These are phyloP conservation scores for Trilocha varians DNA, from an alignment of 2,888 invertebrate genomes.

Conservation along the genomic window DNA sequence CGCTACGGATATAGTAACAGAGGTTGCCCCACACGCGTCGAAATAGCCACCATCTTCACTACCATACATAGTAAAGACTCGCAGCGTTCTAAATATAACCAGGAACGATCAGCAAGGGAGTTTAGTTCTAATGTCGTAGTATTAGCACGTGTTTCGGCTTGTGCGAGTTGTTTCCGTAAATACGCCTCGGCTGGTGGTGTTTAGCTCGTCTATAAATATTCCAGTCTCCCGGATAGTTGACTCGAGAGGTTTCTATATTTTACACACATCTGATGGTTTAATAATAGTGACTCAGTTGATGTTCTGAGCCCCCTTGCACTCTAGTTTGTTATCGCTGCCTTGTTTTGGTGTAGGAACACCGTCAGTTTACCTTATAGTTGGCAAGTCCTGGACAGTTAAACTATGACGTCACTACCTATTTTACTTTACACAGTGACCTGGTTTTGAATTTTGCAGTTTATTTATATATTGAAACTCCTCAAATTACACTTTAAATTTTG, in stretches of 20 bases:
- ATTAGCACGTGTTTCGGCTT: slow-evolving; percentile 26
- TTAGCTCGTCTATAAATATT: slow-evolving; percentile 37
- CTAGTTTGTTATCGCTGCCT: not conserved
- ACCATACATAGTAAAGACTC: slow-evolving; percentile 70
- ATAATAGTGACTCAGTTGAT: slow-evolving; percentile 1
- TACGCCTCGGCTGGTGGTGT: slow-evolving; percentile 25
- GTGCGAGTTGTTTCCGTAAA: slow-evolving; percentile 36
- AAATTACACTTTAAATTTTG: not conserved
- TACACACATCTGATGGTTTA: slow-evolving; percentile 1
- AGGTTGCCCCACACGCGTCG: slow-evolving; percentile 44
- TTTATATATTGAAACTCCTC: not conserved
- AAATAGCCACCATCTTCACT: slow-evolving; percentile 44
- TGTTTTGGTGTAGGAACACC: not conserved
- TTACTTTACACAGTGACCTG: not conserved
- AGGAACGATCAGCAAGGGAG: not conserved
- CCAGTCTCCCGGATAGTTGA: slow-evolving; percentile 32
- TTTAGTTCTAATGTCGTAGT: not conserved
- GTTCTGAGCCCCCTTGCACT: not conserved
- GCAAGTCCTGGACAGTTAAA: not conserved
- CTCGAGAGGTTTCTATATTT: slow-evolving; percentile 10
- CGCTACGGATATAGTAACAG: slow-evolving; percentile 31
- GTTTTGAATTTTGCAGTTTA: not conserved
- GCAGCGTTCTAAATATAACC: slow-evolving; percentile 60
- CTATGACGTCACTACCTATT: not conserved
- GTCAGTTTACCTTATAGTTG: not conserved